Evolutionary conservation across 2,113 vertebrate species (phyloP), one percentile per base, ranked within the genome.

Genomic region (Mirza zaza): DNA sequence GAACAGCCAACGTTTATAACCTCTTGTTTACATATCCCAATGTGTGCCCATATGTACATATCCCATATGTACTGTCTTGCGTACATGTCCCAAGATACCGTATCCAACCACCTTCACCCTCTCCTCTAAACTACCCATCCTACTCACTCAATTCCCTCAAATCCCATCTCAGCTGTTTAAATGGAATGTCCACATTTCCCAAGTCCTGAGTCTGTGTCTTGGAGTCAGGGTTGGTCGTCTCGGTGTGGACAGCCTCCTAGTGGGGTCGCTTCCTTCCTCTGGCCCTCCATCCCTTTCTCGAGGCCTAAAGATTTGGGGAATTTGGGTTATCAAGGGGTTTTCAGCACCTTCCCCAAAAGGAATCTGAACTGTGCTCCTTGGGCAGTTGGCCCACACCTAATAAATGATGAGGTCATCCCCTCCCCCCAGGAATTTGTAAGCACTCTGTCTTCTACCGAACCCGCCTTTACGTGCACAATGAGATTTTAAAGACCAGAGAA

Each of bases 331-430:
- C 29, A 29, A 59, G 67, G 23, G 71, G 70, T 68, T 79, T 93
- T 59, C 86, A 89, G 61, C 83, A 73, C 82, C 89, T 95, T 76
- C 93, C 61, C 86, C 57, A 45, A 96, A 96, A 95, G 55, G 80
- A 93, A 94, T 94, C 77, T 93, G 61, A 84, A 91, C 87, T 91
- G 79, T 79, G 81, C 50, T 85, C 73, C 73, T 59, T 91, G 76
- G 88, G 77, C 77, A 85, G 45, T 76, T 94, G 87, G 89, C 93
- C 85, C 93, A 68, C 39, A 75, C 48, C 73, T 57, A 87, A 50
- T 52, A 90, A 92, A 81, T 79, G 91, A 50, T 97, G 92, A 94
- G 42, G 61, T 97, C 87, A 96, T 92, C 27, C 57, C 50, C 57
- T 42, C 27, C 57, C 29, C 48, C 27, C 42, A 82, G 96, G 86